Conservation (phyloP, 2,888 invertebrate species). For the Drosophila atripex region DNA sequence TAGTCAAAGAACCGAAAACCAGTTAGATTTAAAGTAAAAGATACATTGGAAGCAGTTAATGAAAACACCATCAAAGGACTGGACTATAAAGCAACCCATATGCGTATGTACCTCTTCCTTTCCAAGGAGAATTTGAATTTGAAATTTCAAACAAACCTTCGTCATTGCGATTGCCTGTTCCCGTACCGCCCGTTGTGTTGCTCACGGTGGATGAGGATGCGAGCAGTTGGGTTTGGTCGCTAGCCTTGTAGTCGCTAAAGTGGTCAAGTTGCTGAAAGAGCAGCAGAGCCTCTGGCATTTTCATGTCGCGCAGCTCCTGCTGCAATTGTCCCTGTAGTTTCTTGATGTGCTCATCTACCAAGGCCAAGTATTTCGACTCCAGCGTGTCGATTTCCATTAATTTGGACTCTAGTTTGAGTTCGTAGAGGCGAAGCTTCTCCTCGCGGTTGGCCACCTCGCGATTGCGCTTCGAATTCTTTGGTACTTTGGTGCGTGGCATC, state of each 20-base stretch:
- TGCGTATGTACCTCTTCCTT: not conserved
- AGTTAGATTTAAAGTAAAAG: constrained; percentile 9
- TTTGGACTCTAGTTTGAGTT: constrained; percentile 74
- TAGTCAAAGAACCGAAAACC: constrained; percentile 35
- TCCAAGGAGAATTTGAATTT: not conserved
- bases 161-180: constrained; percentile 65
- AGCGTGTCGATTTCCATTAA: constrained; percentile 67
- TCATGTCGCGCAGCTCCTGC: constrained; percentile 72
- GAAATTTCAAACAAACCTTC: constrained; percentile 55
- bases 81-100: no score
- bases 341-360: constrained; percentile 57
- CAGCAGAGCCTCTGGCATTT: constrained; percentile 73
- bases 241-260: constrained; percentile 64
- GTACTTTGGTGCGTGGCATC: constrained; percentile 83
- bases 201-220: constrained; percentile 57
- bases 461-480: constrained; percentile 82
- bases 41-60: not conserved
- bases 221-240: constrained; percentile 63
- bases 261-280: constrained; percentile 61
- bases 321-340: constrained; percentile 54
- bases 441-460: constrained; percentile 82
- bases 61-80: not conserved
- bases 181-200: constrained; percentile 40
- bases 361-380: constrained; percentile 48
- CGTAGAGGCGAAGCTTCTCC: constrained; percentile 79